Percentiles rank a stretch among this genome's conserved stretches.
Evolutionary conservation across 2,797 vertebrate species (phyloP).

Genomic region (Botia kubotai): DNA sequence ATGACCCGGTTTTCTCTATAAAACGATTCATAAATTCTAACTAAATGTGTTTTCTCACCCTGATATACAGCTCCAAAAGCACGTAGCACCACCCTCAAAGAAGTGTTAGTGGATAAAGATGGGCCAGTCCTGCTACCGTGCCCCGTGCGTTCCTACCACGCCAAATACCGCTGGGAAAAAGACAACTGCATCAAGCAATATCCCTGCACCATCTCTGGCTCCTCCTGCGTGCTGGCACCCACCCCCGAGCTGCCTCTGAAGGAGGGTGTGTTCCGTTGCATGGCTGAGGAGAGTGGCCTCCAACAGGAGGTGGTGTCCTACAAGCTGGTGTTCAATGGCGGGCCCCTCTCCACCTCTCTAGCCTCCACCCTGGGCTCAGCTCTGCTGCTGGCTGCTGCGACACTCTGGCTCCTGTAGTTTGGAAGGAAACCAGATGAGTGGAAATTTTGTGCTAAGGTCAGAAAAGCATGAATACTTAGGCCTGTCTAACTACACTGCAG

Average conservation of each 20-base stretch:
- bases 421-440: slow-evolving; percentile 15
- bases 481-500: slow-evolving; percentile 54
- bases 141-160: slow-evolving; percentile 82
- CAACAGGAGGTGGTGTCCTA: slow-evolving; percentile 83
- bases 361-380: slow-evolving; percentile 73
- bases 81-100: slow-evolving; percentile 75
- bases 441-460: slow-evolving; percentile 63
- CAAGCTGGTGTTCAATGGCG: slow-evolving; percentile 76
- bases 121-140: slow-evolving; percentile 81
- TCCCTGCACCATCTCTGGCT: slow-evolving; percentile 80
- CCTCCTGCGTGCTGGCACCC: slow-evolving; percentile 81
- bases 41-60: slow-evolving; percentile 5
- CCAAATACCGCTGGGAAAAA: slow-evolving; percentile 84
- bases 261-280: slow-evolving; percentile 83
- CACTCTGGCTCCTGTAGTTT: slow-evolving; percentile 80
- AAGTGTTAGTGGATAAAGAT: slow-evolving; percentile 75
- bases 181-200: slow-evolving; percentile 79
- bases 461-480: slow-evolving; percentile 70
- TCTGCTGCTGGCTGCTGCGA: slow-evolving; percentile 71
- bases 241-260: slow-evolving; percentile 74
- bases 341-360: slow-evolving; percentile 69
- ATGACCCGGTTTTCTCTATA: too few relatives aligned
- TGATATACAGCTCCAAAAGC: slow-evolving; percentile 70
- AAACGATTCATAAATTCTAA: too few relatives aligned
- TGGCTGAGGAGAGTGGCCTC: slow-evolving; percentile 80